A percentile compares a stretch with the other conserved stretches of the same genome.
These are phyloP conservation scores for Craseonycteris thonglongyai DNA, from an alignment of 2,113 vertebrate species.

Conservation along the genomic window DNA sequence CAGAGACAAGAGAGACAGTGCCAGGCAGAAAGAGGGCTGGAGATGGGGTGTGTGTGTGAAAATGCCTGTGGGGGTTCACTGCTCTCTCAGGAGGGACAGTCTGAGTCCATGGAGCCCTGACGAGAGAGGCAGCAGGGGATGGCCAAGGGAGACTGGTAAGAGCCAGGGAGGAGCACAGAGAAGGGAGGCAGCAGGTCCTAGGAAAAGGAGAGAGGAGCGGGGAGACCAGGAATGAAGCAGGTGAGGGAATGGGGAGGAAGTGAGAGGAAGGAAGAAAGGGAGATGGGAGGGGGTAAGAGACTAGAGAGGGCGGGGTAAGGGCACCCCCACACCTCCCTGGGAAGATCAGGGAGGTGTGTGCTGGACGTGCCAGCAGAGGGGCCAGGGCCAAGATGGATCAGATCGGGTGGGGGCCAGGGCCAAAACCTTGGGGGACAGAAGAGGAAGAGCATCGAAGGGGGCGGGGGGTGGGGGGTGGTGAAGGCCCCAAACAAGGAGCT, in stretches of 20 bases:
- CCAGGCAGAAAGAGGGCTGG: neutral
- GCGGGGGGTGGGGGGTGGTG: too few species aligned
- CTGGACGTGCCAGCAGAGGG: neutral
- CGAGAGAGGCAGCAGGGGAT: neutral
- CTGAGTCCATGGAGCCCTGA: neutral
- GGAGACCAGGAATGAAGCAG: neutral
- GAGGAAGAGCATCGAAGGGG: neutral
- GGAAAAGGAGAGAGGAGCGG: constrained; percentile 17
- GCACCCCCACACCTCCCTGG: too few species aligned
- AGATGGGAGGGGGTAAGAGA: neutral
- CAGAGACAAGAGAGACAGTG: neutral
- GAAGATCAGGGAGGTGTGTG: neutral
- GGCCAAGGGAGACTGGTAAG: neutral
- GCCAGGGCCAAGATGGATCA: neutral
- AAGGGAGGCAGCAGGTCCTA: neutral
- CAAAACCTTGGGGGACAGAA: neutral
- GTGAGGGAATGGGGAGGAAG: neutral
- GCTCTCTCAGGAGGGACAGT: neutral
- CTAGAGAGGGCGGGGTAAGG: too few species aligned
- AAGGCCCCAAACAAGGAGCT: neutral
- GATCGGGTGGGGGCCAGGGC: neutral
- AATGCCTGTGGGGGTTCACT: neutral
- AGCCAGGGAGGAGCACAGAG: neutral
- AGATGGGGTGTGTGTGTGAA: neutral
- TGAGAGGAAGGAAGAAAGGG: neutral